Evolutionary conservation across 2,888 invertebrate genomes (phyloP).

Genomic region (Spodoptera littoralis): DNA sequence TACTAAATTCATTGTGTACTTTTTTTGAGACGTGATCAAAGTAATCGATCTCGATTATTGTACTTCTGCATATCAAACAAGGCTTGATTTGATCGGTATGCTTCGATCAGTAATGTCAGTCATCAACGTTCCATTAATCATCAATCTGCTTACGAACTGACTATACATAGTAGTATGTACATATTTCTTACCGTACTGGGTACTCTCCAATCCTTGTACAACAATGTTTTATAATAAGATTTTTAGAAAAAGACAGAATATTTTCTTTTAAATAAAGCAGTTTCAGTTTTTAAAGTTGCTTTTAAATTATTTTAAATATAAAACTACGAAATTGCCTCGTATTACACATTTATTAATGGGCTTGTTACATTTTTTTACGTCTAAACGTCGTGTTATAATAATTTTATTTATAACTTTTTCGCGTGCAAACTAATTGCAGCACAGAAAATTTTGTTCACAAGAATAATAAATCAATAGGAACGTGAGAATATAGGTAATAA

Average conservation of each 20-base stretch:
- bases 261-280: too few species aligned
- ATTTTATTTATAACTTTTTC: constrained; percentile 16
- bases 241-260: too few species aligned
- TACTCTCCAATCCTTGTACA: too few species aligned
- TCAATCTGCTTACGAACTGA: neutral
- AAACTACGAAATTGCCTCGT: too few species aligned
- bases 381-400: constrained; percentile 15
- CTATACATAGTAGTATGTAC: too few species aligned
- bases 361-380: constrained; percentile 10
- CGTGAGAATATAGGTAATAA: neutral
- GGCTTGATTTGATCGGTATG: constrained; percentile 17
- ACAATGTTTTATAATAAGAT: too few species aligned
- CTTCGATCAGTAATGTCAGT: constrained; percentile 5
- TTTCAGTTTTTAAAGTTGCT: too few species aligned
- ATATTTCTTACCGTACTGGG: too few species aligned
- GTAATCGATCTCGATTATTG: too few species aligned
- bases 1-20: too few species aligned
- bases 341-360: constrained; percentile 16
- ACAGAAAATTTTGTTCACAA: constrained; percentile 4
- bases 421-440: constrained; percentile 4
- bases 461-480: constrained; percentile 5
- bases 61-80: neutral
- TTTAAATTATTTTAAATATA: too few species aligned
- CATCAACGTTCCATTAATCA: constrained; percentile 36
- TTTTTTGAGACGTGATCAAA: too few species aligned